A percentile compares a stretch with the other conserved stretches of the same genome.
These are phyloP conservation scores for Parasteatoda tepidariorum DNA, from an alignment of 1,140 invertebrate genomes.

Conservation along the genomic window DNA sequence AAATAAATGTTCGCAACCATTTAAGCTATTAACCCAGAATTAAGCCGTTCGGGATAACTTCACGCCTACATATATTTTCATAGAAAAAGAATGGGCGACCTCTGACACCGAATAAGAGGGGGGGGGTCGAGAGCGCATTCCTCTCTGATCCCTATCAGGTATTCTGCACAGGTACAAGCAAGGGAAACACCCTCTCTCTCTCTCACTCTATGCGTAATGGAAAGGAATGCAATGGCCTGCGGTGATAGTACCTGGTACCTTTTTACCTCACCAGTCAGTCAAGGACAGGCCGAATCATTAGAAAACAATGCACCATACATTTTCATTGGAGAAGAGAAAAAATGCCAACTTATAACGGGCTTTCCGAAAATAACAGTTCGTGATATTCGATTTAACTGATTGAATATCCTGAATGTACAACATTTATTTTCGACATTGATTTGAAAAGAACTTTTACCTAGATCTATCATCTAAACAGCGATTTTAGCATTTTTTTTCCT, in stretches of 20 bases:
- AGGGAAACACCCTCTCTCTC: slow-evolving; percentile 42
- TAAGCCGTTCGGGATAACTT: neutral
- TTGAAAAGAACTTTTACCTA: no score
- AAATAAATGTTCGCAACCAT: neutral
- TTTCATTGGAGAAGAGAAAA: neutral
- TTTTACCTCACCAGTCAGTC: slow-evolving; percentile 2
- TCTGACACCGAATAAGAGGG: neutral
- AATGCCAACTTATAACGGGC: no score
- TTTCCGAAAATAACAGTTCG: no score
- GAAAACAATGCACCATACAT: neutral
- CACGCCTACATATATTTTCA: neutral
- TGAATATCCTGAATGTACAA: no score
- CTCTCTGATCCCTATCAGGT: neutral
- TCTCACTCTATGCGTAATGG: neutral
- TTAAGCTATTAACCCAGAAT: neutral
- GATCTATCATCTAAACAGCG: no score
- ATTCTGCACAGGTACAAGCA: neutral
- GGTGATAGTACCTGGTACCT: slow-evolving; percentile 23
- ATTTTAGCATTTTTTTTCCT: no score
- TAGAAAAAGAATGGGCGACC: neutral
- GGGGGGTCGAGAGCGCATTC: neutral
- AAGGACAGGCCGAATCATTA: slow-evolving; percentile 7
- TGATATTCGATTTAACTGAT: no score
- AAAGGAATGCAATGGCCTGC: slow-evolving; percentile 34
- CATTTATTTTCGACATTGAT: no score